These are phyloP conservation scores for Microchirus variegatus DNA, from an alignment of 2,797 vertebrate species.

Conservation along the genomic window DNA sequence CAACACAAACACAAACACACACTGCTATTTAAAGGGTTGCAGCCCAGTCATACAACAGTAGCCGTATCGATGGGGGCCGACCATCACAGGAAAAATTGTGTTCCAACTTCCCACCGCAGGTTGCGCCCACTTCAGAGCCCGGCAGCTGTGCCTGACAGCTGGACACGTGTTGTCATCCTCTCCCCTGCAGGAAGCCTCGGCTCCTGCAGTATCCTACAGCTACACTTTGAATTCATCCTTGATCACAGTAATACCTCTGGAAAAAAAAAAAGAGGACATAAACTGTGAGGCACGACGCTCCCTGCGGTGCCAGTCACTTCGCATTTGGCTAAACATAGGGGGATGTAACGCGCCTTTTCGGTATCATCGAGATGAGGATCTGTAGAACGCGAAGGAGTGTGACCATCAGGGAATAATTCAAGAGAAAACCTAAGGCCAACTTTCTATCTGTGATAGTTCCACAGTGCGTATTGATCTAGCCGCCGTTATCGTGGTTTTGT, in stretches of 20 bases:
- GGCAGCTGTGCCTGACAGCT: slow-evolving; percentile 72
- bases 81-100: slow-evolving; percentile 60
- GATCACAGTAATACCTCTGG: slow-evolving; percentile 52
- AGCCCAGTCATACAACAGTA: slow-evolving; percentile 21
- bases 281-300: slow-evolving; percentile 26
- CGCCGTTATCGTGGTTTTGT: slow-evolving; percentile 41
- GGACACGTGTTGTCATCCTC: slow-evolving; percentile 66
- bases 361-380: neutral
- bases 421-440: neutral
- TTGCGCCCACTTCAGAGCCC: slow-evolving; percentile 64
- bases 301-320: slow-evolving; percentile 45
- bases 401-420: neutral
- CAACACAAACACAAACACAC: slow-evolving; percentile 36
- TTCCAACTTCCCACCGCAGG: slow-evolving; percentile 43
- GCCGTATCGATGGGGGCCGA: slow-evolving; percentile 38
- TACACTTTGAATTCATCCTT: slow-evolving; percentile 68
- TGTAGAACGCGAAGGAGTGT: neutral
- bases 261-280: slow-evolving; percentile 43
- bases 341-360: neutral
- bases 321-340: slow-evolving; percentile 27
- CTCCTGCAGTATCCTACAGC: slow-evolving; percentile 52
- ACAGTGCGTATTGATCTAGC: slow-evolving; percentile 20
- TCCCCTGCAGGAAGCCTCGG: slow-evolving; percentile 47
- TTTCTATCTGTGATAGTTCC: slow-evolving; percentile 2
- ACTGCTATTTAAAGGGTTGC: slow-evolving; percentile 41